Conservation (phyloP, 2,888 invertebrate genomes). For the Drosophila flavopinicola region DNA sequence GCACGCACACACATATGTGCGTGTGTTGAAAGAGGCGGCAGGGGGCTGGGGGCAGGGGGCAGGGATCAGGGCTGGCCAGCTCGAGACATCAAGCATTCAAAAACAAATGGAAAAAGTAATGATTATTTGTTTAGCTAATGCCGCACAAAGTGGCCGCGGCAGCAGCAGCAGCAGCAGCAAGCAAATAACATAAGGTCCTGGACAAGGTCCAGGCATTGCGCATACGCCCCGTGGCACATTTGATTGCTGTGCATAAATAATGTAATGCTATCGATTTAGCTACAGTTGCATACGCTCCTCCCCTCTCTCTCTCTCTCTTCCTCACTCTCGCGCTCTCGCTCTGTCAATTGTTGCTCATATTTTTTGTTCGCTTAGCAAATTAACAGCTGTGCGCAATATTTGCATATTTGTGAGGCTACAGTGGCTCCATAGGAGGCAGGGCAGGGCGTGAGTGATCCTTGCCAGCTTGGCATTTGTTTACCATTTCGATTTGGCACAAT, state of each 20-base stretch:
- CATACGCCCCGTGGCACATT: slow-evolving; percentile 78
- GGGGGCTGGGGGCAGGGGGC: not conserved
- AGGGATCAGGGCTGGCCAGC: too few relatives aligned
- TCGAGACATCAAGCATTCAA: slow-evolving; percentile 66
- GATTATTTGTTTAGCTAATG: slow-evolving; percentile 80
- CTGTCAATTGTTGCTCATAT: slow-evolving; percentile 64
- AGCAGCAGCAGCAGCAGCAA: slow-evolving; percentile 4
- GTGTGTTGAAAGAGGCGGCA: not conserved
- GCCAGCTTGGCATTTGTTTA: slow-evolving; percentile 68
- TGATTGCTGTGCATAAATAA: slow-evolving; percentile 75
- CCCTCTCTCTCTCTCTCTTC: not conserved
- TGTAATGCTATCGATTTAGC: slow-evolving; percentile 50
- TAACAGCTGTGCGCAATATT: slow-evolving; percentile 74
- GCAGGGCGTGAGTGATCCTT: slow-evolving; percentile 18
- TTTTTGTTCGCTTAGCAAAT: slow-evolving; percentile 63
- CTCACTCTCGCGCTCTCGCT: not conserved
- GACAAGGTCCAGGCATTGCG: slow-evolving; percentile 53
- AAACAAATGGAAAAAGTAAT: slow-evolving; percentile 81
- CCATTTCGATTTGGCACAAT: slow-evolving; percentile 80
- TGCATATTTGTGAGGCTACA: slow-evolving; percentile 70
- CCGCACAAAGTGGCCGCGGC: slow-evolving; percentile 75
- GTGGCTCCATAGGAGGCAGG: not conserved
- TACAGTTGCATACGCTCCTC: slow-evolving; percentile 21
- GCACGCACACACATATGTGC: slow-evolving; percentile 23
- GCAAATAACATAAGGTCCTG: slow-evolving; percentile 8